Evolutionary conservation across 2,797 vertebrate species (phyloP), one percentile per base, ranked within the genome.

Genomic region (Adelosebastes latens): DNA sequence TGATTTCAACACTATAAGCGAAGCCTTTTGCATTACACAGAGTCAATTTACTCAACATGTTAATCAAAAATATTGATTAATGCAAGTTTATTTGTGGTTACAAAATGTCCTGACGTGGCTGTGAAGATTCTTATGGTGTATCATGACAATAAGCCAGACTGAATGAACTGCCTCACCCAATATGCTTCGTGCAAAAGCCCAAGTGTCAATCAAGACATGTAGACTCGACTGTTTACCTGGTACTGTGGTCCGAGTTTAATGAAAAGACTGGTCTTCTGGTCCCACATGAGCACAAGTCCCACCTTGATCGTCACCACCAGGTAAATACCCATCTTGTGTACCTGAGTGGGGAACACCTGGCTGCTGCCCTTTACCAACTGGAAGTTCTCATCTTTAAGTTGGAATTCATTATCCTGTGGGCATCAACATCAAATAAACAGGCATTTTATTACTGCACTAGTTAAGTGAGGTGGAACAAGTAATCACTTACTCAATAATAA

Each of bases 221-320:
- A 39, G 29, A 58, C 5, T 18, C 12, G 1, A 67, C 16, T 32
- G 42, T 61, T 90, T 91, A 99, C 98, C 96, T 97, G 93, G 91
- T 96, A 97, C 14, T 88, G 42, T 1, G 96, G 95, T 67, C 88
- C 95, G 13, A 99, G 94, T 80, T 96, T 97, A 83, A 99, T 96
- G 86, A 97, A 97, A 72, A 99, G 93, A 79, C 96, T 97, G 36
- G 97, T 99, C 91, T 95, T 97, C 90, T 86, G 95, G 93, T 99
- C 97, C 98, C 98, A 99, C 92, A 96, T 95, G 20, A 99, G 88
- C 73, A 96, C 92, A n/a, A 99, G 81, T 18, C 98, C 97, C 2
- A 49, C 39, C 6, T 90, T 87, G 5, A 96, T 93, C 2, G 96
- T 96, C 88, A 97, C 91, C 66, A 98, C 96, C 66, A 96, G 63